These are phyloP conservation scores for Mormyrus iriodes DNA, from an alignment of 2,113 vertebrate genomes.

Conservation along the genomic window DNA sequence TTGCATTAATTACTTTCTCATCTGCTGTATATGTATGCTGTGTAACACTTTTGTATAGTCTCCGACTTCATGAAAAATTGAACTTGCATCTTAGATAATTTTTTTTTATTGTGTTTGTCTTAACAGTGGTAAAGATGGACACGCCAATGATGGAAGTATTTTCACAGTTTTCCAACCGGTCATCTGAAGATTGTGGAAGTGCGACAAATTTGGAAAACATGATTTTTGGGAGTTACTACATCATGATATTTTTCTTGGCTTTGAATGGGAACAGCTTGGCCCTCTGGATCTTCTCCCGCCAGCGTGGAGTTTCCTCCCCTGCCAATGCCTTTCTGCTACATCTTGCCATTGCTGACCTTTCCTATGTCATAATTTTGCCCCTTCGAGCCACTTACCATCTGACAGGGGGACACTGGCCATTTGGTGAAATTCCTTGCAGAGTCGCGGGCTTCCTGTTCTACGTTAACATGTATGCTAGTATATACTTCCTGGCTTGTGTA, in stretches of 20 bases:
- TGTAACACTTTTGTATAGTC: not conserved
- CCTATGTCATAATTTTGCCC: constrained; percentile 81
- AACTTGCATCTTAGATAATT: not conserved
- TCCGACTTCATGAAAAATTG: not conserved
- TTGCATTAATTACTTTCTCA: not conserved
- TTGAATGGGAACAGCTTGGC: constrained; percentile 84
- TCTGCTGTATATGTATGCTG: not conserved
- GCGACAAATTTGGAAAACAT: constrained; percentile 71
- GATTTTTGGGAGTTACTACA: constrained; percentile 82
- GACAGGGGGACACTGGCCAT: constrained; percentile 87
- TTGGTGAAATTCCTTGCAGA: constrained; percentile 86
- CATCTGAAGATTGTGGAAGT: constrained; percentile 63
- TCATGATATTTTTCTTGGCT: constrained; percentile 83
- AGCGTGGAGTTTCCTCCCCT: constrained; percentile 76
- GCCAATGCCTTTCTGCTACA: constrained; percentile 90
- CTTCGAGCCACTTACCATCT: constrained; percentile 89
- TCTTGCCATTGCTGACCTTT: constrained; percentile 85
- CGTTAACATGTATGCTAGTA: constrained; percentile 95
- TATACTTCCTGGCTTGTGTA: constrained; percentile 93
- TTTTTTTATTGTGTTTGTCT: not conserved
- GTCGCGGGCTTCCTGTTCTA: constrained; percentile 89
- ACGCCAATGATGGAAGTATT: constrained; percentile 41
- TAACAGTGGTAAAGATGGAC: constrained; percentile 50
- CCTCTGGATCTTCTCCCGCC: constrained; percentile 85
- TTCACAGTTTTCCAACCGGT: constrained; percentile 44